Evolutionary conservation across 2,888 invertebrate genomes (phyloP), one percentile per base, ranked within the genome.

Genomic region (Pseudanteris insignis): DNA sequence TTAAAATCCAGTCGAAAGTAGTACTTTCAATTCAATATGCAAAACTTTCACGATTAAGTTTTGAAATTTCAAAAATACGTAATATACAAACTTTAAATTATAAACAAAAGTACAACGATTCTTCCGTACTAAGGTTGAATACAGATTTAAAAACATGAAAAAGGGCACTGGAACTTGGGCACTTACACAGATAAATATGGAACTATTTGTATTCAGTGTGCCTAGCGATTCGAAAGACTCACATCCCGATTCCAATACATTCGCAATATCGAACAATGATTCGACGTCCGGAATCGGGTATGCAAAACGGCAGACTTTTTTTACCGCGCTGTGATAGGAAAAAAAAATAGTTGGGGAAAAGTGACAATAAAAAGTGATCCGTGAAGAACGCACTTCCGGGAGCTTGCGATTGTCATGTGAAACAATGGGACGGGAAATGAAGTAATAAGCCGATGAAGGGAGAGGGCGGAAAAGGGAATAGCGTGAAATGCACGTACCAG

Each of bases 401-500:
- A n/a, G 32, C 11, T 36, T 21, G 21, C 21, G 21, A 21, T 5
- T 7, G 21, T 21, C 21, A 7, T 24, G 13, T 12, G 1, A n/a
- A 25, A 29, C 7, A 9, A n/a, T 9, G 38, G 26, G 15, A 26
- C 4, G n/a, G 3, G 21, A n/a, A n/a, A n/a, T n/a, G n/a, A n/a
- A n/a, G n/a, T n/a, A n/a, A n/a, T n/a, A n/a, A n/a, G n/a, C n/a
- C n/a, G n/a, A n/a, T n/a, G n/a, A n/a, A 18, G 18, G 18, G 18
- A 18, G 18, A 18, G 18, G 18, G 3, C 18, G 6, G 3, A 26
- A n/a, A 26, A 26, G 12, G 5, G 24, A 37, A 36, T 28, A 7
- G 28, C 36, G 41, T 34, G 30, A 13, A 34, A 57, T 50, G 44
- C 50, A 50, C 58, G 50, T 38, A 11, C 36, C 28, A 29, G 38